Evolutionary conservation across 2,113 vertebrate genomes (phyloP).

Genomic region (Arenaria interpres): DNA sequence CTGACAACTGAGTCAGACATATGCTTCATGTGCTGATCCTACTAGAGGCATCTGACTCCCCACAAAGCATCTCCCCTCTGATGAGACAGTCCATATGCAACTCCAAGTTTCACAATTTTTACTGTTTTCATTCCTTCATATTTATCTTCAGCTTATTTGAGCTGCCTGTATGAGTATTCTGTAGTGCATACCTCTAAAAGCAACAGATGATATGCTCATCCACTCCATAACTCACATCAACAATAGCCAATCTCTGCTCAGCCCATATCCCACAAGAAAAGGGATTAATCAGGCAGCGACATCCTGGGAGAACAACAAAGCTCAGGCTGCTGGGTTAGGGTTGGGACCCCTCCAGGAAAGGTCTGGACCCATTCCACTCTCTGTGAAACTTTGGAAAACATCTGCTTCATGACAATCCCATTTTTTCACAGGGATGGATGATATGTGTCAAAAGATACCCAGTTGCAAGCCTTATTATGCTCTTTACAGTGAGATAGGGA

Average conservation of each 20-base stretch:
- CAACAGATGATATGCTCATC: slow-evolving; percentile 48
- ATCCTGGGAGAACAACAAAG: slow-evolving; percentile 35
- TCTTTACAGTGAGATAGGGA: not conserved
- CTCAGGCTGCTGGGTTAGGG: not conserved
- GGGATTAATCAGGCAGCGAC: slow-evolving; percentile 22
- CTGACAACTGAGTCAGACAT: not conserved
- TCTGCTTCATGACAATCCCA: not conserved
- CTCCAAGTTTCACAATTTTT: not conserved
- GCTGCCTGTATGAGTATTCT: not conserved
- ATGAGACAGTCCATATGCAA: not conserved
- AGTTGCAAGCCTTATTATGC: not conserved
- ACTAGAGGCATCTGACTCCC: not conserved
- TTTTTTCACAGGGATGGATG: not conserved
- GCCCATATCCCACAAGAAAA: slow-evolving; percentile 26
- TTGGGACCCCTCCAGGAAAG: not conserved
- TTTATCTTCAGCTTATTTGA: not conserved
- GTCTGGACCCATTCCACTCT: not conserved
- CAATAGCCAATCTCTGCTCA: slow-evolving; percentile 45
- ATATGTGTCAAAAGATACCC: not conserved
- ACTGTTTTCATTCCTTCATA: not conserved
- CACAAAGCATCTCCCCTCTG: not conserved
- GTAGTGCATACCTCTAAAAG: not conserved
- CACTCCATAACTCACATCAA: not conserved
- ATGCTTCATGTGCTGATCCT: not conserved
- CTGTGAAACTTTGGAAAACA: not conserved